Percentiles rank a stretch among this genome's conserved stretches.
These are phyloP conservation scores for Leptobrachium leishanense DNA, from an alignment of 2,113 vertebrate genomes.

Conservation along the genomic window DNA sequence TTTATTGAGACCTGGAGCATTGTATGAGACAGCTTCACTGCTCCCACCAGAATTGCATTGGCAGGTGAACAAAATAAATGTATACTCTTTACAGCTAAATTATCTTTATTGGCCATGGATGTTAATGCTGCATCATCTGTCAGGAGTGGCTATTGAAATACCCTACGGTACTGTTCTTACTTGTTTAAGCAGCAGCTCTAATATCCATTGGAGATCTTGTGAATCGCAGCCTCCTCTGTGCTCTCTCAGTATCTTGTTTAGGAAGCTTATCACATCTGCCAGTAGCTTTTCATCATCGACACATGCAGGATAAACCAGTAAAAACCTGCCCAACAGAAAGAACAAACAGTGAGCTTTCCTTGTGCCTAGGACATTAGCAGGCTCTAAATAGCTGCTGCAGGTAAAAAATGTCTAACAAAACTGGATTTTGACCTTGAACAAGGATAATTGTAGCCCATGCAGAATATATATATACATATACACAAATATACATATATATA, in stretches of 20 bases:
- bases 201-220: conserved; percentile 81
- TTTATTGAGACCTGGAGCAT: conserved; percentile 41
- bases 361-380: conserved; percentile 8
- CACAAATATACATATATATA: no score
- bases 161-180: conserved; percentile 63
- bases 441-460: no score
- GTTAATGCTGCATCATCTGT: conserved; percentile 42
- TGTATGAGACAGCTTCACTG: conserved; percentile 38
- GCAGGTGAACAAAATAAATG: conserved; percentile 49
- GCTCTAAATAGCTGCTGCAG: not conserved
- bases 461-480: no score
- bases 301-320: conserved; percentile 87
- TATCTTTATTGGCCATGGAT: conserved; percentile 46
- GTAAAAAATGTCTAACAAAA: not conserved
- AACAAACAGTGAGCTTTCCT: conserved; percentile 13
- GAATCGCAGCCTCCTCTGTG: conserved; percentile 64
- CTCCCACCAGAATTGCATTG: conserved; percentile 37
- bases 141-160: conserved; percentile 45
- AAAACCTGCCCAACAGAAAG: conserved; percentile 74
- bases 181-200: conserved; percentile 83
- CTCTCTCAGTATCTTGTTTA: conserved; percentile 79
- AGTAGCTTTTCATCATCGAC: conserved; percentile 88
- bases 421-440: no score
- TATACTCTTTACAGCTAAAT: conserved; percentile 49
- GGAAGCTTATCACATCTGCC: conserved; percentile 82